Evolutionary conservation across 1,140 invertebrate species (phyloP).

Genomic region (Drosophila insularis): DNA sequence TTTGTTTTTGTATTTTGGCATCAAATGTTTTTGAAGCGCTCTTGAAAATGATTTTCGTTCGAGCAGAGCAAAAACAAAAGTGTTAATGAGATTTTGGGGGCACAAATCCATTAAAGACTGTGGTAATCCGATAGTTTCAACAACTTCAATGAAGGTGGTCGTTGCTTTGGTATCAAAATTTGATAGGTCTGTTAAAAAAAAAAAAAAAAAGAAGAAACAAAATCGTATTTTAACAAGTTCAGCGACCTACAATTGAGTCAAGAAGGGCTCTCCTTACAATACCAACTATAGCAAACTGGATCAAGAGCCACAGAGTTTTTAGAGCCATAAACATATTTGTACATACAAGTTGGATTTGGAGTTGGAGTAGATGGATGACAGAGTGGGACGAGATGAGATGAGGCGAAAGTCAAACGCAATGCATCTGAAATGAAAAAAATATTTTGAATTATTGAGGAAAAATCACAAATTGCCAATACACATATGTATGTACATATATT

Average conservation of each 20-base stretch:
- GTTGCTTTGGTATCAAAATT: conserved; percentile 55
- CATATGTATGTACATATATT: no score
- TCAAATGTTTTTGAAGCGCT: conserved; percentile 21
- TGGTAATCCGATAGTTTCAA: conserved; percentile 59
- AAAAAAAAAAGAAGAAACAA: no score
- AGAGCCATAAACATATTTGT: no score
- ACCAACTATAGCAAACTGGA: conserved; percentile 24
- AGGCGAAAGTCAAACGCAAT: conserved; percentile 51
- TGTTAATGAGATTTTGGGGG: conserved; percentile 42
- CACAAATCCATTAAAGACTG: conserved; percentile 3
- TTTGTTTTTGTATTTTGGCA: background rate
- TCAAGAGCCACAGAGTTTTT: background rate
- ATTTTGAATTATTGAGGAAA: conserved; percentile 66
- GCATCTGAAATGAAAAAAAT: conserved; percentile 25
- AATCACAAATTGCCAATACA: conserved; percentile 49
- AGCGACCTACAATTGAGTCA: conserved; percentile 44
- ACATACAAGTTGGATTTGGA: no score
- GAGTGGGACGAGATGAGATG: no score
- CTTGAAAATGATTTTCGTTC: conserved; percentile 26
- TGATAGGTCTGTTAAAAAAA: conserved; percentile 44
- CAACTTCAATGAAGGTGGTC: conserved; percentile 6
- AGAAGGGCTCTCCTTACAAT: conserved; percentile 17
- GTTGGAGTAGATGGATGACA: no score
- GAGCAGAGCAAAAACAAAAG: conserved; percentile 28
- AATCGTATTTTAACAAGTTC: conserved; percentile 30